Evolutionary conservation across 1,140 invertebrate genomes (phyloP), one percentile per base, ranked within the genome.

Genomic region (Camponotus floridanus): DNA sequence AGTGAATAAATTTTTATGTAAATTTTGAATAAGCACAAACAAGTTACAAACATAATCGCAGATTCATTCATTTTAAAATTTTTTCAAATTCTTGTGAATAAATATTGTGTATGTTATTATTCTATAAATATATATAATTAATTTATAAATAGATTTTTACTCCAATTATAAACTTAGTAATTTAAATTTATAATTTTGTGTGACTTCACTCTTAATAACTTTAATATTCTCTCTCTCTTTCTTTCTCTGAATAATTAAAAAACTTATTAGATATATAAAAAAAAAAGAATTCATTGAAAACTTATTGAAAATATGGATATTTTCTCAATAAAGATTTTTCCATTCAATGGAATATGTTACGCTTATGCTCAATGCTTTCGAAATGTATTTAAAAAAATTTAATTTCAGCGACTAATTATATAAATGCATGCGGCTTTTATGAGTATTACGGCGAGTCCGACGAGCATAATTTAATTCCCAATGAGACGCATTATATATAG

Each of bases 401-500:
- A 65, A 33, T 65, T 65, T 33, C 3, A 18, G 31, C 13, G 13
- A 79, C 2, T 55, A 26, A 26, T 26, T 26, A 26, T 26, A 18
- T 31, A 64, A 62, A 61, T 61, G 18, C 7, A 0, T 11, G n/a
- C 33, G 13, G 26, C 26, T 18, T 73, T 62, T 6, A 26, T n/a
- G 13, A 31, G 33, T 45, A 42, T 26, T 36, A 48, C 13, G 11
- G 13, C 21, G 15, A 8, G 6, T 42, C 2, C 9, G 64, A 42
- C 42, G 26, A n/a, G 18, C 33, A 31, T 62, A 74, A 83, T 83
- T 83, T 62, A 48, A 83, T 83, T 74, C 7, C 21, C 39, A 18
- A 62, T 62, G 39, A 61, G 33, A 31, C 68, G 26, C 45, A 26
- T 33, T 57, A 13, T 31, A 48, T 45, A 48, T 39, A 74, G 39